These are phyloP conservation scores for Chrosomus eos DNA, from an alignment of 2,797 vertebrate species.

Conservation along the genomic window DNA sequence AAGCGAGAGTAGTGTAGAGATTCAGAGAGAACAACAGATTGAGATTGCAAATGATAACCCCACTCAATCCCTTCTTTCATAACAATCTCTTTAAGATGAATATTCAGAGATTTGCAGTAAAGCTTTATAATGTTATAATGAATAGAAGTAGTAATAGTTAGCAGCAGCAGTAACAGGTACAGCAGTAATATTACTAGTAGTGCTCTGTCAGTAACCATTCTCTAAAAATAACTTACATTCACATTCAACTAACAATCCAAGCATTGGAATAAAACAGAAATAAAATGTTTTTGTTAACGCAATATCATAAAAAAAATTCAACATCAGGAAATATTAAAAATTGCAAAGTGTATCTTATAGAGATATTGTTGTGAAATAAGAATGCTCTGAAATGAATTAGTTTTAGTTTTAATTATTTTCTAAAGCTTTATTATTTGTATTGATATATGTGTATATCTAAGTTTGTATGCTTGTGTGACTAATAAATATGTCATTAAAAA, in stretches of 20 bases:
- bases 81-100: conserved; percentile 3
- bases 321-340: not conserved
- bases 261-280: not conserved
- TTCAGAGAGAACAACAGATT: conserved; percentile 7
- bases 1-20: not conserved
- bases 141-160: not conserved
- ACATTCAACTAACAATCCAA: not conserved
- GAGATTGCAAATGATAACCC: not conserved
- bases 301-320: not conserved
- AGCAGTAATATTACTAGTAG: not conserved
- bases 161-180: not conserved
- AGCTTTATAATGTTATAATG: not conserved
- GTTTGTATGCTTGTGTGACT: not conserved
- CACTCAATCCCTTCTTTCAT: not conserved
- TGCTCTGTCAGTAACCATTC: not conserved
- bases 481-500: not conserved
- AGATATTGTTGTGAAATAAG: not conserved
- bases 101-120: not conserved
- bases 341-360: not conserved
- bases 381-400: not conserved
- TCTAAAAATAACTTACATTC: not conserved
- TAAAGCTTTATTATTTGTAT: not conserved
- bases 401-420: not conserved
- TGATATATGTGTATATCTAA: not conserved
- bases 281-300: not conserved